Evolutionary conservation across 2,797 vertebrate species (phyloP).

Genomic region (Sylvia borin): DNA sequence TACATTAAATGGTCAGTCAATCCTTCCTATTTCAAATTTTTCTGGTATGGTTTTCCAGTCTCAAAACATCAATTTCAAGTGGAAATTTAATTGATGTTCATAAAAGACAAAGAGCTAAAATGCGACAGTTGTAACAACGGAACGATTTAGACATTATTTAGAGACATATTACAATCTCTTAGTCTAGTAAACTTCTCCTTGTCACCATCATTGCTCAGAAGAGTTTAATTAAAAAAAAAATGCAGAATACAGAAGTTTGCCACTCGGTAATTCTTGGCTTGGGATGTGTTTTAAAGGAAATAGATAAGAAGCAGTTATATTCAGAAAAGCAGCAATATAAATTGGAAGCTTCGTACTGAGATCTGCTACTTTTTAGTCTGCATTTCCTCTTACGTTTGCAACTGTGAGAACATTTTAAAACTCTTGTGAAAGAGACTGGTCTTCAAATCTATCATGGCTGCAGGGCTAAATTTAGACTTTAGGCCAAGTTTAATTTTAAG

Average conservation of each 20-base stretch:
- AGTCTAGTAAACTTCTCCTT: neutral
- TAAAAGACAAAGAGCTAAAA: conserved; percentile 5
- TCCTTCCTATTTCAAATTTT: conserved; percentile 5
- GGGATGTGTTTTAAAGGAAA: neutral
- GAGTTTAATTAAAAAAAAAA: conserved; percentile 26
- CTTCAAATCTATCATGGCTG: neutral
- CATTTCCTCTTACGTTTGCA: neutral
- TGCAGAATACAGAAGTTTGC: neutral
- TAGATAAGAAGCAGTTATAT: neutral
- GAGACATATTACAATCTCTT: neutral
- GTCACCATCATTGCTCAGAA: neutral
- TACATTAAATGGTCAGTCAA: neutral
- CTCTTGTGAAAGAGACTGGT: neutral
- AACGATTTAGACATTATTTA: neutral
- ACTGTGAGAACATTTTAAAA: conserved; percentile 7
- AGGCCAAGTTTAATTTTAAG: conserved; percentile 48
- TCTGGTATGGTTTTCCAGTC: neutral
- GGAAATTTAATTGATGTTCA: conserved; percentile 5
- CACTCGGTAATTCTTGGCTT: neutral
- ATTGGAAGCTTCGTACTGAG: neutral
- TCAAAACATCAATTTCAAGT: neutral
- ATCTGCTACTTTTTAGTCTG: neutral
- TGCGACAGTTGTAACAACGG: neutral
- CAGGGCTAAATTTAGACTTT: conserved; percentile 26
- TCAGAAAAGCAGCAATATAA: neutral